phyloP scores from a whole-genome alignment of 2,888 invertebrate species.

The Agrilus cyanescens region DNA sequence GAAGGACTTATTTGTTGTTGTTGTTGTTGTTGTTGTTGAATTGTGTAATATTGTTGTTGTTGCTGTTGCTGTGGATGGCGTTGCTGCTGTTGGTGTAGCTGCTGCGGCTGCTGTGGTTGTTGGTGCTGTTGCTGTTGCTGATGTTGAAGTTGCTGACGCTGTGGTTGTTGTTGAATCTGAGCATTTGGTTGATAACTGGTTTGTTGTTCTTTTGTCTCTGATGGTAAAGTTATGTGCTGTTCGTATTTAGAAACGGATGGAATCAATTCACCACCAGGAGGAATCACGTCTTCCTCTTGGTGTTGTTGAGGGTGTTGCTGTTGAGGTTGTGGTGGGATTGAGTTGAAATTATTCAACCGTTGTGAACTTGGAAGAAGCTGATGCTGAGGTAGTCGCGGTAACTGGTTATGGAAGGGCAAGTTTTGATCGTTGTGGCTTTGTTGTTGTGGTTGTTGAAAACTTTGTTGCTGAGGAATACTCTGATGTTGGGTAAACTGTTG shows the following conservation, averaged over 20 bases:
- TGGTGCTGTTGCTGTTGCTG: conserved; percentile 10
- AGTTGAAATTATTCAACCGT: conserved; percentile 8
- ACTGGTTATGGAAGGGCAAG: conserved; percentile 14
- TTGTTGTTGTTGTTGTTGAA: conserved; percentile 27
- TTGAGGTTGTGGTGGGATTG: conserved; percentile 15
- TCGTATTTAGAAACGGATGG: conserved; percentile 69
- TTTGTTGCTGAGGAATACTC: conserved; percentile 9
- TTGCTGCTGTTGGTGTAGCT: conserved; percentile 5
- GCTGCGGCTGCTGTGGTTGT: conserved; percentile 5
- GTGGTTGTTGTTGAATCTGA: conserved; percentile 9
- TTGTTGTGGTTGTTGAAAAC: conserved; percentile 14
- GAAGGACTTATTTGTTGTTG: conserved; percentile 36
- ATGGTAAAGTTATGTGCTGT: conserved; percentile 57
- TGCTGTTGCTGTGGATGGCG: conserved; percentile 12
- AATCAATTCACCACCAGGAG: conserved; percentile 60
- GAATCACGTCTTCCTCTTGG: conserved; percentile 42
- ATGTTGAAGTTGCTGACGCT: conserved; percentile 13
- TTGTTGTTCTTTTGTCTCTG: conserved; percentile 14
- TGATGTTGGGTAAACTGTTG: conserved; percentile 12
- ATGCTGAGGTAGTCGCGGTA: conserved; percentile 16
- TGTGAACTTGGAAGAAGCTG: conserved; percentile 15
- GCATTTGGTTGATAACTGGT: conserved; percentile 4
- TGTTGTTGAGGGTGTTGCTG: conserved; percentile 20
- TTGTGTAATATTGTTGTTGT: conserved; percentile 22
- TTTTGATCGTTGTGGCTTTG: conserved; percentile 1